phyloP scores from a whole-genome alignment of 2,113 vertebrate species.

The Psittacus erithacus region DNA sequence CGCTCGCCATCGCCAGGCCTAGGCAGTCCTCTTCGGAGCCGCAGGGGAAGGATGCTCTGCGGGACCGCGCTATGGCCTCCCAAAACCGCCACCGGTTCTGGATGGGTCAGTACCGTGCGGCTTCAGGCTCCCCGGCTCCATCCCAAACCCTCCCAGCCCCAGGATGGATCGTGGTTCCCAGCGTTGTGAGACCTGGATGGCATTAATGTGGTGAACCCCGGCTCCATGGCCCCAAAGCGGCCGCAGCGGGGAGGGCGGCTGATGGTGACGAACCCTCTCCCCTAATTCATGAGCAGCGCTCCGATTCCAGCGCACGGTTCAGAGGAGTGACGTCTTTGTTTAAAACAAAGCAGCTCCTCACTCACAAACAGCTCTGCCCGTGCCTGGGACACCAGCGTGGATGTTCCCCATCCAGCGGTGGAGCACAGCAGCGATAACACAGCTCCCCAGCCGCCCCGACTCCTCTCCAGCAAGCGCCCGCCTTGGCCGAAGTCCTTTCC shows the following conservation, averaged over 20 bases:
- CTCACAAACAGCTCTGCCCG: background rate
- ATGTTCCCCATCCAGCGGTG: background rate
- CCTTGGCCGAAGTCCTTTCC: background rate
- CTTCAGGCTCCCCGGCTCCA: background rate
- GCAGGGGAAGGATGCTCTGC: background rate
- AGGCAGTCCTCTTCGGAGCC: background rate
- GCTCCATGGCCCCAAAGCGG: accelerated
- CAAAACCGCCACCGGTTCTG: background rate
- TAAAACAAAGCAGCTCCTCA: background rate
- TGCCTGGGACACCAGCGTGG: background rate
- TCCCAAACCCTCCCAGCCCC: background rate
- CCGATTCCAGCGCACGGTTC: background rate
- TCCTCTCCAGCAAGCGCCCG: accelerated
- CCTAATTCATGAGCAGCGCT: background rate
- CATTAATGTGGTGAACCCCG: accelerated
- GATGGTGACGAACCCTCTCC: background rate
- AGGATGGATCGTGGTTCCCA: background rate
- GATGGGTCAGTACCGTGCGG: background rate
- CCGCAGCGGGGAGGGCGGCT: accelerated
- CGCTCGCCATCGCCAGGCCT: background rate
- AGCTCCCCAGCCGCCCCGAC: background rate
- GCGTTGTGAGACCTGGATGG: accelerated
- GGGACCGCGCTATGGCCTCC: background rate
- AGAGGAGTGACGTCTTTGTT: background rate
- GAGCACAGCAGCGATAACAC: background rate